A percentile compares a stretch with the other conserved stretches of the same genome.
Conservation (phyloP, 2,113 vertebrate species). For the Gracilinanus agilis region DNA sequence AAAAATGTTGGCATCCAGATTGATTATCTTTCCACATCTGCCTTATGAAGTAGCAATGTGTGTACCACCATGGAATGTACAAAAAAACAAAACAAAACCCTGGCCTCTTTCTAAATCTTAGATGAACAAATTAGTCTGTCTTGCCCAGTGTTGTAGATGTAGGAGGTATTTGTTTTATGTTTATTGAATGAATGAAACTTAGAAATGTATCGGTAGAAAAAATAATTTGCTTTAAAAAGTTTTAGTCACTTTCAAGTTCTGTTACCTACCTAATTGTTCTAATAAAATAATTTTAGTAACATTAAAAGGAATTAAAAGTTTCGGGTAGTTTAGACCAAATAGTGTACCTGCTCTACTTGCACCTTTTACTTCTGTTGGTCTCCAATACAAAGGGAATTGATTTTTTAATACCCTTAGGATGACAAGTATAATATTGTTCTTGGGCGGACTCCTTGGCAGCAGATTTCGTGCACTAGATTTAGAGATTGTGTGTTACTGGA, state of each 20-base stretch:
- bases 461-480: slow-evolving; percentile 63
- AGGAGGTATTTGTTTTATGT: neutral
- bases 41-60: slow-evolving; percentile 6
- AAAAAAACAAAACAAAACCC: neutral
- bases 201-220: slow-evolving; percentile 32
- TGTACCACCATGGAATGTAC: slow-evolving; percentile 22
- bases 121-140: slow-evolving; percentile 24
- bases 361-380: slow-evolving; percentile 52
- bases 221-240: slow-evolving; percentile 30
- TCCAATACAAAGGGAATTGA: slow-evolving; percentile 53
- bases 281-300: slow-evolving; percentile 45
- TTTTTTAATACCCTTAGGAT: slow-evolving; percentile 66
- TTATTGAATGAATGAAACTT: slow-evolving; percentile 47
- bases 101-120: slow-evolving; percentile 19
- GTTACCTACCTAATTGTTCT: slow-evolving; percentile 31
- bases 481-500: slow-evolving; percentile 37
- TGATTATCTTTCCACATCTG: slow-evolving; percentile 36
- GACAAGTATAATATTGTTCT: slow-evolving; percentile 69
- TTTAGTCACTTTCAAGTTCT: slow-evolving; percentile 24
- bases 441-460: slow-evolving; percentile 62
- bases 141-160: neutral
- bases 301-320: slow-evolving; percentile 47
- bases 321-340: slow-evolving; percentile 59
- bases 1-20: slow-evolving; percentile 30
- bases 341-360: slow-evolving; percentile 21